Conservation (phyloP, 2,113 vertebrate genomes). For the Suncus etruscus region DNA sequence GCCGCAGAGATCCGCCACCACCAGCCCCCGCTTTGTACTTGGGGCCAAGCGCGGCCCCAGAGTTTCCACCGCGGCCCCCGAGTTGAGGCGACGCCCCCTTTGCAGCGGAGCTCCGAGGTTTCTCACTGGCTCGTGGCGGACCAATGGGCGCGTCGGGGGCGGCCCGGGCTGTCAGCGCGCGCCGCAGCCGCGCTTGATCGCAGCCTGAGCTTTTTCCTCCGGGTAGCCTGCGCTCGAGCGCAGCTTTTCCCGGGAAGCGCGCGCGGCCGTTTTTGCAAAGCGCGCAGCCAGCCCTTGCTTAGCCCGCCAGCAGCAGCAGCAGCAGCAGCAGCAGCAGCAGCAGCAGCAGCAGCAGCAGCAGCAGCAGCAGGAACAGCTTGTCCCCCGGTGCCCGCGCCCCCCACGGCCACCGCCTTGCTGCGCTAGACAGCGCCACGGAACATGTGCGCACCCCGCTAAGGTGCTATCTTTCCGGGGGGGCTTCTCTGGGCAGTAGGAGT, state of each 20-base stretch:
- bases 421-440: constrained; percentile 62
- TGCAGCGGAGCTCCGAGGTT: constrained; percentile 75
- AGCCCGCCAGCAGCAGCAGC: constrained; percentile 37
- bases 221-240: constrained; percentile 76
- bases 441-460: constrained; percentile 68
- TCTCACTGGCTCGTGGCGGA: constrained; percentile 63
- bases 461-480: constrained; percentile 36
- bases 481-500: constrained; percentile 58
- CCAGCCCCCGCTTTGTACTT: constrained; percentile 72
- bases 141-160: constrained; percentile 76
- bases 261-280: constrained; percentile 28
- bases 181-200: constrained; percentile 57
- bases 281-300: constrained; percentile 35
- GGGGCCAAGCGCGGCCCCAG: constrained; percentile 67
- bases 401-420: constrained; percentile 54
- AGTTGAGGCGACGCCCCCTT: constrained; percentile 84
- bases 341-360: too few relatives aligned
- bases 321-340: too few relatives aligned
- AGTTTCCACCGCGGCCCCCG: constrained; percentile 63
- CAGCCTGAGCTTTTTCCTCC: constrained; percentile 73
- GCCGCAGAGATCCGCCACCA: constrained; percentile 71
- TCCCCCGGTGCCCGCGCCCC: constrained; percentile 53
- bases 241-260: constrained; percentile 72
- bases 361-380: too few relatives aligned
- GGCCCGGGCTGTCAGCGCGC: constrained; percentile 84